phyloP scores from a whole-genome alignment of 1,140 invertebrate species.

The Marisa cornuarietis region DNA sequence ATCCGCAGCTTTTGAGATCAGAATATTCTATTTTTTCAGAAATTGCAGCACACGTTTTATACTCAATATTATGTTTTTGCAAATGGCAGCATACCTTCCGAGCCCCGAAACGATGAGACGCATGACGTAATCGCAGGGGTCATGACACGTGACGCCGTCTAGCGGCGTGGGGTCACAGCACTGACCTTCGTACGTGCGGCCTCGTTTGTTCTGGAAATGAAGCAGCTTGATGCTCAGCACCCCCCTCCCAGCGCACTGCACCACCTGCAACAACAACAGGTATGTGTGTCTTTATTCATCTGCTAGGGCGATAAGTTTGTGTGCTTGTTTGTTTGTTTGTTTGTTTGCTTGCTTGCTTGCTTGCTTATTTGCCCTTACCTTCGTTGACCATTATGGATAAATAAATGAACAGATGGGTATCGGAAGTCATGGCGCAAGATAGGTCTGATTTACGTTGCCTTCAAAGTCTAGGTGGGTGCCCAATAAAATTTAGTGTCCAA shows the following conservation, averaged over 20 bases:
- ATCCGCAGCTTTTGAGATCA: too few species aligned
- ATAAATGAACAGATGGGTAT: too few species aligned
- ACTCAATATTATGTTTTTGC: too few species aligned
- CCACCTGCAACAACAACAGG: slow-evolving; percentile 7
- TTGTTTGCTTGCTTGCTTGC: too few species aligned
- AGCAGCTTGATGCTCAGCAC: slow-evolving; percentile 36
- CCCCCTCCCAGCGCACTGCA: slow-evolving; percentile 14
- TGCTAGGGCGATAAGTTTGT: neutral
- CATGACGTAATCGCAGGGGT: slow-evolving; percentile 46
- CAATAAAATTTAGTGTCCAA: neutral
- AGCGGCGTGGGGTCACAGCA: slow-evolving; percentile 34
- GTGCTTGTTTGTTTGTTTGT: neutral
- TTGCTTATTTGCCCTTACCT: too few species aligned
- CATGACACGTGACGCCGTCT: slow-evolving; percentile 18
- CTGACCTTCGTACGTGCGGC: slow-evolving; percentile 38
- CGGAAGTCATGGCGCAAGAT: too few species aligned
- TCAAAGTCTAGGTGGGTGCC: too few species aligned
- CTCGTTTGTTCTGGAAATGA: slow-evolving; percentile 32
- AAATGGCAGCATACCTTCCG: slow-evolving; percentile 32
- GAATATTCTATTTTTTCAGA: too few species aligned
- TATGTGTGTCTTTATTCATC: neutral
- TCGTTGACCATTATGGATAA: too few species aligned
- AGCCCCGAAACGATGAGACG: slow-evolving; percentile 42
- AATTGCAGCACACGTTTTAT: too few species aligned
- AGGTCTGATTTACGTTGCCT: too few species aligned